These are phyloP conservation scores for Camptogramma bilineatum DNA, from an alignment of 2,888 invertebrate genomes.

Conservation along the genomic window DNA sequence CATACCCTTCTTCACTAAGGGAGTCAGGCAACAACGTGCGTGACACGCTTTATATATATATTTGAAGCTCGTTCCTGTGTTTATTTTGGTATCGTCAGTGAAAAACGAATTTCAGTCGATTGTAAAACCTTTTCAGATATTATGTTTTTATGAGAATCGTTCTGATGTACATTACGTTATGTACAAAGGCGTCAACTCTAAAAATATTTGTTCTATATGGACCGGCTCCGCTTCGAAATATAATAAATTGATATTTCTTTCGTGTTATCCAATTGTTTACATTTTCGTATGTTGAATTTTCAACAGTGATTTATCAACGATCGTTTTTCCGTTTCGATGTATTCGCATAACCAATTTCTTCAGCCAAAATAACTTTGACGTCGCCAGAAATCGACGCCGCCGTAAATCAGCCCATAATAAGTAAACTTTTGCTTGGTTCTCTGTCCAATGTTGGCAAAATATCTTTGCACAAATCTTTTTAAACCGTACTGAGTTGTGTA, in stretches of 20 bases:
- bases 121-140: slow-evolving; percentile 43
- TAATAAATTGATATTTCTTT: background rate
- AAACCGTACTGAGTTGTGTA: slow-evolving; percentile 7
- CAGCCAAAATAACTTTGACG: slow-evolving; percentile 44
- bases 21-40: slow-evolving; percentile 21
- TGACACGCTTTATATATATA: slow-evolving; percentile 22
- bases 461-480: slow-evolving; percentile 19
- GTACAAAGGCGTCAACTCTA: slow-evolving; percentile 1
- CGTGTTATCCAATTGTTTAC: slow-evolving; percentile 7
- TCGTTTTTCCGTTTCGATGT: slow-evolving; percentile 15
- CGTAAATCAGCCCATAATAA: slow-evolving; percentile 51
- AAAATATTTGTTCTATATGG: slow-evolving; percentile 20
- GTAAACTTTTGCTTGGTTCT: slow-evolving; percentile 40
- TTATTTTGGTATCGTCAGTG: slow-evolving; percentile 30
- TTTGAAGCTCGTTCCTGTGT: slow-evolving; percentile 17
- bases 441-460: slow-evolving; percentile 32
- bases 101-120: slow-evolving; percentile 37
- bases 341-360: slow-evolving; percentile 29
- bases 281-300: slow-evolving; percentile 16
- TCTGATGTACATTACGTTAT: slow-evolving; percentile 20
- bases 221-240: background rate
- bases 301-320: slow-evolving; percentile 21
- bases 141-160: slow-evolving; percentile 33
- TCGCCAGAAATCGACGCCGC: slow-evolving; percentile 45
- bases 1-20: slow-evolving; percentile 9